Percentiles rank a stretch among this genome's conserved stretches.
phyloP scores from a whole-genome alignment of 2,888 invertebrate genomes.

The Myathropa florea region DNA sequence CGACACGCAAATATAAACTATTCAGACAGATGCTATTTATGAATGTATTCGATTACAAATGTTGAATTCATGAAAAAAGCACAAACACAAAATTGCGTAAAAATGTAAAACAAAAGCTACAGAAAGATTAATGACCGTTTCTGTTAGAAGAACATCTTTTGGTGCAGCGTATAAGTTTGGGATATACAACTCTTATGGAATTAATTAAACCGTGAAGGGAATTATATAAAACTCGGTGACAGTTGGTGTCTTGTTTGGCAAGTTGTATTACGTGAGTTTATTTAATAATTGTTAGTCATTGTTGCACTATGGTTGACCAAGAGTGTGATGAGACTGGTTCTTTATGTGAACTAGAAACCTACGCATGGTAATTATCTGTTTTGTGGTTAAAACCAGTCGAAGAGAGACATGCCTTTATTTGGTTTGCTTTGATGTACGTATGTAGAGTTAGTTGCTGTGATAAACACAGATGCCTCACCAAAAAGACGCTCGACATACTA shows the following conservation, averaged over 20 bases:
- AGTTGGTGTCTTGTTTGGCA: background rate
- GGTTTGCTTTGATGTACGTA: background rate
- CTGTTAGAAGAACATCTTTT: constrained; percentile 17
- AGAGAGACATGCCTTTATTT: background rate
- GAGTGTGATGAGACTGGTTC: background rate
- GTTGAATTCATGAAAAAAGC: background rate
- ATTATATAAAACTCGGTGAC: constrained; percentile 36
- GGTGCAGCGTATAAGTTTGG: constrained; percentile 28
- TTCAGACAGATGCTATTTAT: constrained; percentile 33
- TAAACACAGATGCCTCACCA: background rate
- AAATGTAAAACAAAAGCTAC: constrained; percentile 32
- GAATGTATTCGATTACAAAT: constrained; percentile 7
- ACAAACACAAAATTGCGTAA: constrained; percentile 31
- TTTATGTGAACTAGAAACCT: background rate
- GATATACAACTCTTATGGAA: constrained; percentile 38
- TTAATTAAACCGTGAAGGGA: constrained; percentile 8
- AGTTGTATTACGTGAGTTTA: background rate
- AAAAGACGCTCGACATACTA: background rate
- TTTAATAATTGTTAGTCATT: background rate
- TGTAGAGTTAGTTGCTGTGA: background rate
- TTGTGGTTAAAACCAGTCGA: background rate
- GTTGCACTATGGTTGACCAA: background rate
- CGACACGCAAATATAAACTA: constrained; percentile 26
- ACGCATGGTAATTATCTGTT: background rate
- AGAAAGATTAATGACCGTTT: constrained; percentile 40